Conservation (phyloP, 1,140 invertebrate genomes). For the Subanguina moxae region DNA sequence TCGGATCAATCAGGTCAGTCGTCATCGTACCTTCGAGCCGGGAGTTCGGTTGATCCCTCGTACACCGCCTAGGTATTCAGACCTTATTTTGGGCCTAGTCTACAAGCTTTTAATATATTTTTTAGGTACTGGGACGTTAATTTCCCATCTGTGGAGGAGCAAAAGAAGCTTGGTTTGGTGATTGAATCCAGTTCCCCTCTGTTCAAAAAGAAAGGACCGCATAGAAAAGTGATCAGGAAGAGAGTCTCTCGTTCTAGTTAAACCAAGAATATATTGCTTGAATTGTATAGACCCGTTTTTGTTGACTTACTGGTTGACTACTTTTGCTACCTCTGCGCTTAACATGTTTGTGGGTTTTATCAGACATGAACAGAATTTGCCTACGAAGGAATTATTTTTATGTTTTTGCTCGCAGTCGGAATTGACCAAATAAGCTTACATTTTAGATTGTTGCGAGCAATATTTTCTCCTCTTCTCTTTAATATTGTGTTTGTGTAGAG, state of each 20-base stretch:
- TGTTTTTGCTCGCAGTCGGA: no score
- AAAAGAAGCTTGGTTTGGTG: constrained; percentile 24
- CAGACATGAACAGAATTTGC: no score
- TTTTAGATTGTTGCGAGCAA: no score
- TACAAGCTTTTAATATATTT: no score
- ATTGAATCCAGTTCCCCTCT: constrained; percentile 28
- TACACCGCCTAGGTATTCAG: background rate
- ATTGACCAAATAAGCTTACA: no score
- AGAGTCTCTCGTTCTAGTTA: constrained; percentile 3
- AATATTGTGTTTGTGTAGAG: no score
- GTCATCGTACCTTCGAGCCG: constrained; percentile 7
- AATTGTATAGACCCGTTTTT: background rate
- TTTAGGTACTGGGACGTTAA: constrained; percentile 35
- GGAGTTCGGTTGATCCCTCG: background rate
- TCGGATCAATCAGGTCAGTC: constrained; percentile 4
- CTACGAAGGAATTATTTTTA: no score
- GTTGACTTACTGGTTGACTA: background rate
- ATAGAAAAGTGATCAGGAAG: constrained; percentile 3
- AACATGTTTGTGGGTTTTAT: no score
- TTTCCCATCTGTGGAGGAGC: constrained; percentile 34
- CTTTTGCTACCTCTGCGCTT: no score
- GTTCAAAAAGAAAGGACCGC: constrained; percentile 29
- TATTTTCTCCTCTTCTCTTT: no score
- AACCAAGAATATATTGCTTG: background rate
- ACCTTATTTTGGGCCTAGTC: no score